Evolutionary conservation across 2,797 vertebrate species (phyloP), one percentile per base, ranked within the genome.

Genomic region (Carduelis carduelis): DNA sequence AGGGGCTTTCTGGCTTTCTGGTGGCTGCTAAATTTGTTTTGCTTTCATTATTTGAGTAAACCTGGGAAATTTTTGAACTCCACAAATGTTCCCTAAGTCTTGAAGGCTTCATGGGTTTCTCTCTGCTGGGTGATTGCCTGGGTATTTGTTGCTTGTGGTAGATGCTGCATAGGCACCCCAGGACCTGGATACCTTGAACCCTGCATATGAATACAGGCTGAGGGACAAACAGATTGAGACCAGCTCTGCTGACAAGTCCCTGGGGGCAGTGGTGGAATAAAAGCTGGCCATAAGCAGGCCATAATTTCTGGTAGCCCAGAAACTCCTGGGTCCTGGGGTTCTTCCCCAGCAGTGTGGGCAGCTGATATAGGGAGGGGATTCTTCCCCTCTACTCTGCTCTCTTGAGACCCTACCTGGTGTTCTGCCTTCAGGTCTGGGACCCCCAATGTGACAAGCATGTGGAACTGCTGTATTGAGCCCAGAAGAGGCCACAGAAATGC

Each of bases 31-130:
- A 97, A 95, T 97, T 88, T 95, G 92, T 87, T 96, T 94, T 87
- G 56, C 56, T 96, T 95, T 96, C 94, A 9, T 90, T 88, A 77
- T 96, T 96, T 98, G 97, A 98, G 95, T 98, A 97, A 98, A 95
- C 87, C 30, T 95, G 94, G 96, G 96, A 95, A 97, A 96, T 97
- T 97, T 95, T 98, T 93, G 46, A 90, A 64, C 75, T 47, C 44
- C 68, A 91, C 94, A 69, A 81, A 95, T 77, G 92, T 97, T 96
- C 91, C 96, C 89, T 47, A 11, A 46, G 50, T 70, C 52, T 44
- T 89, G 81, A 70, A 89, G 49, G 81, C 60, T n/a, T 83, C 68
- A 3, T 26, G 34, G 35, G 15, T 2, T 19, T 57, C 41, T 82
- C 52, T 84, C 43, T 88, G 47, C 55, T 66, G 61, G 55, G 17